These are phyloP conservation scores for Eristalinus sepulchralis DNA, from an alignment of 2,888 invertebrate genomes.

Conservation along the genomic window DNA sequence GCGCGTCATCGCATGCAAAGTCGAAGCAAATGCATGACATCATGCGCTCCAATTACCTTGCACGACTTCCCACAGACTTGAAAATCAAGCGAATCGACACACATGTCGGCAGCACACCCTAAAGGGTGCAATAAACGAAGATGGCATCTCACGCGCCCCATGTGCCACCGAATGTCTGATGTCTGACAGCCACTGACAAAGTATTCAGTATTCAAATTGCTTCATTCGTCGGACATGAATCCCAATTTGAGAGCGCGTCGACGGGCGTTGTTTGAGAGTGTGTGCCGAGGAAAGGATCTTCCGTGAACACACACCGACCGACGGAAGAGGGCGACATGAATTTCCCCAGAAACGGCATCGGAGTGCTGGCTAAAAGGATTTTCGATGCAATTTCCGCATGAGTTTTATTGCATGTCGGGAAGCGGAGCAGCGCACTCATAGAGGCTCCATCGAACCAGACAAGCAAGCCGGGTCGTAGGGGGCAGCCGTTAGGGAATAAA, in stretches of 20 bases:
- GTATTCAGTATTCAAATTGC: conserved; percentile 52
- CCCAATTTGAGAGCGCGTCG: conserved; percentile 40
- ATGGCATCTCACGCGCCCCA: neutral
- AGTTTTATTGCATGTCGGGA: conserved; percentile 39
- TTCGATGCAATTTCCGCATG: conserved; percentile 67
- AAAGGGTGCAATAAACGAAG: conserved; percentile 3
- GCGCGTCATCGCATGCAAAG: neutral
- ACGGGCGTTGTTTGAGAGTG: conserved; percentile 21
- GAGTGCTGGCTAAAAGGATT: conserved; percentile 61
- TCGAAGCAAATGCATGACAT: neutral
- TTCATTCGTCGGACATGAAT: conserved; percentile 19
- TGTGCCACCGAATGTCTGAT: neutral
- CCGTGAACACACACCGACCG: neutral
- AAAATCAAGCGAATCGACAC: neutral
- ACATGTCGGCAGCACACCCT: conserved; percentile 8
- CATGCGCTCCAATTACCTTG: neutral
- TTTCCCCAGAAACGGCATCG: conserved; percentile 55
- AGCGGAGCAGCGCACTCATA: neutral
- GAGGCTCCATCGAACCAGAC: conserved; percentile 34
- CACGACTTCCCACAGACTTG: neutral
- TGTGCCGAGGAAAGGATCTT: conserved; percentile 31
- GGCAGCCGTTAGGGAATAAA: conserved; percentile 48
- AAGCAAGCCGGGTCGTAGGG: conserved; percentile 43
- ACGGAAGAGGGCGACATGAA: conserved; percentile 35
- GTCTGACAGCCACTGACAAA: neutral